These are phyloP conservation scores for Lordiphosa fenestrarum DNA, from an alignment of 2,888 invertebrate genomes.

Conservation along the genomic window DNA sequence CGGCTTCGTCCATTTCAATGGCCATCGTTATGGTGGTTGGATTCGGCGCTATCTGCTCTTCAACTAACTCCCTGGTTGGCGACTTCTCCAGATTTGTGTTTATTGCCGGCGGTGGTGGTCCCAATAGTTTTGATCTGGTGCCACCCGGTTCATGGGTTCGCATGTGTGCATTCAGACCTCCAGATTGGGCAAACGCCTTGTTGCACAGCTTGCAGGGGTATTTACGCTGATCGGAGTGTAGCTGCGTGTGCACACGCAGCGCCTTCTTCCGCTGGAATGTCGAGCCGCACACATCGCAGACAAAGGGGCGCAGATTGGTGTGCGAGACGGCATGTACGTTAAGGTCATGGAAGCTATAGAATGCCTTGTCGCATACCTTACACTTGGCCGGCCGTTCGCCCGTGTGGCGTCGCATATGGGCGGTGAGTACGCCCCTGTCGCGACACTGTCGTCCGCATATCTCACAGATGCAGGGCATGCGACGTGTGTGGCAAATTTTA, in stretches of 20 bases:
- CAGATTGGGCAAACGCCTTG: conserved; percentile 76
- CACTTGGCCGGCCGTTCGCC: conserved; percentile 76
- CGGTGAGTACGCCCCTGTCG: conserved; percentile 75
- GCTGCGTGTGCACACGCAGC: conserved; percentile 73
- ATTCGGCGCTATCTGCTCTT: neutral
- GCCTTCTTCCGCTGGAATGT: conserved; percentile 78
- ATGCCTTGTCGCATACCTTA: conserved; percentile 71
- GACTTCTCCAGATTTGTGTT: too few species aligned
- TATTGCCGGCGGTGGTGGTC: neutral
- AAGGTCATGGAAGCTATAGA: conserved; percentile 75
- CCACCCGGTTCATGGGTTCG: conserved; percentile 59
- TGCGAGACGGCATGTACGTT: conserved; percentile 78
- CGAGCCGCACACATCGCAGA: conserved; percentile 68
- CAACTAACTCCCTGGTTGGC: too few species aligned
- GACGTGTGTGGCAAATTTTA: conserved; percentile 72
- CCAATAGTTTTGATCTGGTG: conserved; percentile 7
- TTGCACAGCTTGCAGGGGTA: conserved; percentile 75
- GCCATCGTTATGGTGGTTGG: conserved; percentile 20
- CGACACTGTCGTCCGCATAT: conserved; percentile 74
- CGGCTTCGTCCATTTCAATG: conserved; percentile 21
- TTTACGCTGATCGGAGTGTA: conserved; percentile 73
- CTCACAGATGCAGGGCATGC: conserved; percentile 74
- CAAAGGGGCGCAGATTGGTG: conserved; percentile 72
- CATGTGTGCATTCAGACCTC: conserved; percentile 77
- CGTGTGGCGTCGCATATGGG: conserved; percentile 75